Evolutionary conservation across 2,797 vertebrate genomes (phyloP), one percentile per base, ranked within the genome.

Genomic region (Molossus alvarezi): DNA sequence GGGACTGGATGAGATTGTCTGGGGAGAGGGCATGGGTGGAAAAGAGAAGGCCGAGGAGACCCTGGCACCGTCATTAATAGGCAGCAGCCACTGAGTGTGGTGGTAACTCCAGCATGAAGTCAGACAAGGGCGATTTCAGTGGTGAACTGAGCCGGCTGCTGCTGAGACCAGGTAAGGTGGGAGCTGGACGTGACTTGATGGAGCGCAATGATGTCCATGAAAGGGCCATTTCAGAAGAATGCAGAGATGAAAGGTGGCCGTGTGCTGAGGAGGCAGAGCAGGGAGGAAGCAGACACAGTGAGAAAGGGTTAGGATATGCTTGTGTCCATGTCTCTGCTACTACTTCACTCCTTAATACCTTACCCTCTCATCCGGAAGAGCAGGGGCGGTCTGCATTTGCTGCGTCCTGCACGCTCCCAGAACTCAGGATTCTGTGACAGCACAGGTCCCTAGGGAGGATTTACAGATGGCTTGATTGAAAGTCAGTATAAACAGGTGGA

Each of bases 381-480:
- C 5, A 41, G 27, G 17, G 62, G 20, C 64, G 57, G 57, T 25
- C 76, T 37, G 76, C 20, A 29, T 72, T 72, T 65, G 51, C 82
- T 41, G 1, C 11, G 6, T 21, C 6, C 67, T 37, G 0, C 8
- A 62, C 23, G 23, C 13, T 58, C 69, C 55, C 8, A 25, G 41
- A 48, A 48, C 75, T 69, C 37, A 9, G 55, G n/a, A 12, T 75
- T 86, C 76, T 62, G 2, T 82, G 41, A 27, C 71, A 80, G 58
- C 6, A 4, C 17, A 21, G 55, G 57, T 91, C 77, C 27, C 80
- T 55, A 21, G 69, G 60, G 60, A 86, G 76, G 86, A 67, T 82
- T 71, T 64, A 69, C 33, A 53, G 81, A 51, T 76, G 86, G 86
- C 67, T 92, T 75, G 27, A 80, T 58, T 58, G 85, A 81, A 90